These are phyloP conservation scores for Pocillopora damicornis DNA, from an alignment of 64 coral and sea anemone species.

Conservation along the genomic window DNA sequence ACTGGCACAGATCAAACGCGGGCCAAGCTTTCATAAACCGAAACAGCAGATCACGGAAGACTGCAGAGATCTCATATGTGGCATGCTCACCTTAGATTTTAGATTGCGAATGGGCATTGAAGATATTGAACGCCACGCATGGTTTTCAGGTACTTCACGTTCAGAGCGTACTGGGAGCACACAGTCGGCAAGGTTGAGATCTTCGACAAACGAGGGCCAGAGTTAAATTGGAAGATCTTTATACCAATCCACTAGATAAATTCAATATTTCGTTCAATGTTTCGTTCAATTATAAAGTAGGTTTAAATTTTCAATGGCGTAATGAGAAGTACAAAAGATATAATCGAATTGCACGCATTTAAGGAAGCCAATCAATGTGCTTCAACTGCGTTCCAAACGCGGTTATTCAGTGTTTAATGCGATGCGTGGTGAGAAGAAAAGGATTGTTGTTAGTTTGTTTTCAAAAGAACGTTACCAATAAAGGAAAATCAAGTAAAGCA, in stretches of 20 bases:
- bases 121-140: conserved; percentile 51
- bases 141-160: conserved; percentile 8
- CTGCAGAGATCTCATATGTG: conserved; percentile 71
- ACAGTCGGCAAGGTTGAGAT: background rate
- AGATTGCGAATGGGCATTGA: conserved; percentile 45
- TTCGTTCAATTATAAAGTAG: background rate
- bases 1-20: conserved; percentile 71
- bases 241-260: background rate
- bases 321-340: background rate
- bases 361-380: no score
- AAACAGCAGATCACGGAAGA: conserved; percentile 71
- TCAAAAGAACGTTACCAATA: no score
- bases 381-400: no score
- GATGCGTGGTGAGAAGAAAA: no score
- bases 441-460: no score
- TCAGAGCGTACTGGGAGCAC: background rate
- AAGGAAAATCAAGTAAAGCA: no score
- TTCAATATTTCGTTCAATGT: background rate
- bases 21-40: conserved; percentile 61
- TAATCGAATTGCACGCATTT: no score
- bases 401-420: no score
- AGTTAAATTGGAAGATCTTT: background rate
- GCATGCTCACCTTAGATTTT: conserved; percentile 61
- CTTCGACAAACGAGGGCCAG: background rate
- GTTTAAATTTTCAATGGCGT: background rate